A percentile compares a stretch with the other conserved stretches of the same genome.
phyloP scores from a whole-genome alignment of 2,797 vertebrate species.

The Cyclura pinguis region DNA sequence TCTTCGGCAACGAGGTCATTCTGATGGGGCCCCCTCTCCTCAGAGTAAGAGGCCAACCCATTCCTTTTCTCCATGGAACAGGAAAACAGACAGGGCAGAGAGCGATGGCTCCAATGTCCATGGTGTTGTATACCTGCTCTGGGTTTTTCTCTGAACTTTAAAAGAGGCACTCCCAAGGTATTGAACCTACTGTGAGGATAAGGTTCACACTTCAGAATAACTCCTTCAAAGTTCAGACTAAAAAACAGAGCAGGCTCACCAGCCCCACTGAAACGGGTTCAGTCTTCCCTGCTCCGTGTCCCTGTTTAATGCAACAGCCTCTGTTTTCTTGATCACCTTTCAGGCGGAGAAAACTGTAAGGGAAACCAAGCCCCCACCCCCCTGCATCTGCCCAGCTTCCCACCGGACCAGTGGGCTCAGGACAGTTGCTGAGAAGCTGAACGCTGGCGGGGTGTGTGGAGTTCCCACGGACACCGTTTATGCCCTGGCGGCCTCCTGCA shows the following conservation, averaged over 20 bases:
- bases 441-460: conserved; percentile 85
- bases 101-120: too few relatives aligned
- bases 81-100: neutral
- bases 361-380: conserved; percentile 38
- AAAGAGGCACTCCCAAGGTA: too few relatives aligned
- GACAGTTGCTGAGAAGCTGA: conserved; percentile 82
- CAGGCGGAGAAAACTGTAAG: conserved; percentile 59
- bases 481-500: conserved; percentile 90
- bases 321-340: neutral
- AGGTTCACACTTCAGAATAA: too few relatives aligned
- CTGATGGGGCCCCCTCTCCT: conserved; percentile 83
- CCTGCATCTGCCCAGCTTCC: conserved; percentile 82
- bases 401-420: conserved; percentile 83
- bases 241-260: too few relatives aligned
- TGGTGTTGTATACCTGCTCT: neutral
- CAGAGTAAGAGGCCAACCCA: conserved; percentile 76
- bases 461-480: conserved; percentile 92
- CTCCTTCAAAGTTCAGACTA: too few relatives aligned
- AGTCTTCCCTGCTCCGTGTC: neutral
- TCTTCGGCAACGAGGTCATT: conserved; percentile 83
- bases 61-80: neutral
- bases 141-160: neutral
- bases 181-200: too few relatives aligned
- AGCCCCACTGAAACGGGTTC: too few relatives aligned
- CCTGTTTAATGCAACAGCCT: too few relatives aligned